Evolutionary conservation across 2,888 invertebrate species (phyloP), one percentile per base, ranked within the genome.

Genomic region (Saturnia pavonia): DNA sequence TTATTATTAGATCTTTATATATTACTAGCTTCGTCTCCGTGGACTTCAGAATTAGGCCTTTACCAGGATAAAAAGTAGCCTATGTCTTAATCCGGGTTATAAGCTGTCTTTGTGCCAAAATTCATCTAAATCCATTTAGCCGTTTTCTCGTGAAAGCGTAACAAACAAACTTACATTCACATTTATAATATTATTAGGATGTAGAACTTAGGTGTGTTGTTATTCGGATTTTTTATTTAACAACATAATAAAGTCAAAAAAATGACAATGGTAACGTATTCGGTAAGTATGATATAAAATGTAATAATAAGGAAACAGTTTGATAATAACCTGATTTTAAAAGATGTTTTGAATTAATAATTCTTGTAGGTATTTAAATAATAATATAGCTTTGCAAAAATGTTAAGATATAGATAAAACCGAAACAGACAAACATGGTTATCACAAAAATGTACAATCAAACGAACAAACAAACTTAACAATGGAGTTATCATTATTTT

Each of bases 401-500:
- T 19, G 22, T 42, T 42, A 66, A 42, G 19, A 22, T 66, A 40
- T 2, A 40, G 16, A 42, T 7, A 27, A 9, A n/a, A 27, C 27
- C 43, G 27, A 27, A 60, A 60, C 57, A 48, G 22, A 48, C 9
- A 68, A 68, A 48, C 19, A 68, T 12, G 0, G 25, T 68, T n/a
- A 48, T 25, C 48, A 40, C 25, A 48, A 19, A 22, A 43, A 25
- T 67, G 8, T 43, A 67, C 42, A 22, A 67, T 22, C 22, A 12
- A 27, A 67, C n/a, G 25, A 25, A 48, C 48, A 48, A 48, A 68
- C 34, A 25, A 68, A 48, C 68, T 68, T 45, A 68, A 51, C 25
- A 27, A 45, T 8, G 68, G 25, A 43, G 63, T 51, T 57, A 76
- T 72, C 73, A 73, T 74, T 77, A 74, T 75, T 73, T 74, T 51